Base-by-base conservation (phyloP, 2,888 invertebrate genomes). In the Orchesellides sinensis region DNA sequence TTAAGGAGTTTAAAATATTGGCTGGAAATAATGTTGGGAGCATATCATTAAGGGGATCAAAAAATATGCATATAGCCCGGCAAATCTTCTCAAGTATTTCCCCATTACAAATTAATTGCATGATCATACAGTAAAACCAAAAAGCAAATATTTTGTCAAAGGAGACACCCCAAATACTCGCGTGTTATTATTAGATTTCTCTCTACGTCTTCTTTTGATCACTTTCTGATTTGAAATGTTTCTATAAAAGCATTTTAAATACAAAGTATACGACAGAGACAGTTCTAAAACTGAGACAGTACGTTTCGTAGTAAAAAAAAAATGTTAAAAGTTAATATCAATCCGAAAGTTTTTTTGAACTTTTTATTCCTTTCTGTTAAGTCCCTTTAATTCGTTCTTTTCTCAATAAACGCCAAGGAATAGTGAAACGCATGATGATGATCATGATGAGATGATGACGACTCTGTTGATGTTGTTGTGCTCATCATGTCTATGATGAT, bases 401-500 rank as follows among this genome's bases (percentile, higher is more conserved):
- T 25, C 27, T 35, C 21, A 32, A 69, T 29, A 56, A 56, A 70
- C 8, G 69, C 54, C 35, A 56, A 49, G 49, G 21, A 25, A 54
- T 10, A 17, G 19, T n/a, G 27, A 32, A 19, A 32, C 54, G 12
- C 3, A 52, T 35, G 54, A 40, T 70, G 40, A 52, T 63, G 49
- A 19, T 49, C 8, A 27, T 65, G 74, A 65, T 54, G 65, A 65
- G 74, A 56, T 27, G 81, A 74, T 74, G 81, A 74, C 75, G 75
- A 70, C 61, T 65, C 21, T 27, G 74, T n/a, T n/a, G n/a, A n/a
- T n/a, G n/a, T n/a, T n/a, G n/a, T n/a, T 59, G 68, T 27, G n/a
- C 45, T 40, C 29, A 63, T 47, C 12, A 54, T 25, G 66, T 14
- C 54, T 59, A 35, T 75, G 77, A 77, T 83, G 81, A 68, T 81